Conservation (phyloP, 2,888 invertebrate genomes). For the Acanthosoma haemorrhoidale region DNA sequence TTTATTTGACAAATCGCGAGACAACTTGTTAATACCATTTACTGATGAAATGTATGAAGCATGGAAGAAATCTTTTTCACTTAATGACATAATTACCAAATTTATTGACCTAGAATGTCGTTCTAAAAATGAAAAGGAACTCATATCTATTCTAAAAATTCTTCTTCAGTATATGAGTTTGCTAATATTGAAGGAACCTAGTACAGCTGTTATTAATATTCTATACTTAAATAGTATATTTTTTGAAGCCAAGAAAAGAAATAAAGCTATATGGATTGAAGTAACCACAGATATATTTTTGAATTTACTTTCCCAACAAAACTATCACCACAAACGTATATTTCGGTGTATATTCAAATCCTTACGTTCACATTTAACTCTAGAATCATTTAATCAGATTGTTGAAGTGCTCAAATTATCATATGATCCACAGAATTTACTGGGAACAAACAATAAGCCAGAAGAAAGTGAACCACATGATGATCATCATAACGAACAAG, state of each 20-base stretch:
- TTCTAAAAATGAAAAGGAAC: background rate
- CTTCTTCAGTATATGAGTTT: conserved; percentile 17
- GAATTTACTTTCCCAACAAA: conserved; percentile 20
- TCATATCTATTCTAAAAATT: conserved; percentile 9
- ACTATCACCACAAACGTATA: conserved; percentile 21
- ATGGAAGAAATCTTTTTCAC: background rate
- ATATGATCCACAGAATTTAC: background rate
- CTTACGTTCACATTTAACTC: background rate
- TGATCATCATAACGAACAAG: background rate
- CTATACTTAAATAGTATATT: background rate
- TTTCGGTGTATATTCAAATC: conserved; percentile 20
- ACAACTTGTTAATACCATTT: background rate
- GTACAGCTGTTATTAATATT: conserved; percentile 18
- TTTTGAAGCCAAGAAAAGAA: background rate
- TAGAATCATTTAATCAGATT: conserved; percentile 15
- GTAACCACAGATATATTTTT: conserved; percentile 24
- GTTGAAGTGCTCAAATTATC: conserved; percentile 21
- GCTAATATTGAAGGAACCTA: conserved; percentile 20
- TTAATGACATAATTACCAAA: conserved; percentile 10
- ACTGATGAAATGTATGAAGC: conserved; percentile 4
- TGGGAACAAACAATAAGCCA: background rate
- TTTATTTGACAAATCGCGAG: background rate
- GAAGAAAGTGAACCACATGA: conserved; percentile 14
- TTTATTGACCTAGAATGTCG: background rate
- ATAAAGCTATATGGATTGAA: conserved; percentile 21